Percentiles rank a stretch among this genome's conserved stretches.
phyloP scores from a whole-genome alignment of 2,113 vertebrate species.

The Lanius collurio region DNA sequence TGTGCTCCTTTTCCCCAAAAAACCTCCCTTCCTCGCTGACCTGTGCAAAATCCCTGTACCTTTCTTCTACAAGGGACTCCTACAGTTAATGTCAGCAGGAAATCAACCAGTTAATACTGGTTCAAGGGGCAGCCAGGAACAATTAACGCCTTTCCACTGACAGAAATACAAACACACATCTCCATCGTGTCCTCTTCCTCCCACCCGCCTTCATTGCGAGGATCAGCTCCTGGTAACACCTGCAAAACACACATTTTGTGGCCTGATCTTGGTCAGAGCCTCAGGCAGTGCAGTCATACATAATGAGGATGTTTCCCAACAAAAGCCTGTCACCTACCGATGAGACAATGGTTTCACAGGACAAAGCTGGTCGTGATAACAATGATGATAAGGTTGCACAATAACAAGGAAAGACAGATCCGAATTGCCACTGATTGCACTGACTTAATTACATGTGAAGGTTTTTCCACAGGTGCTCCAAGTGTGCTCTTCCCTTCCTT shows the following conservation, averaged over 20 bases:
- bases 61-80: background rate
- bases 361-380: background rate
- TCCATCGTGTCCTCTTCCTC: background rate
- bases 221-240: background rate
- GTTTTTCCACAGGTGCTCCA: background rate
- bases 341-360: conserved; percentile 43
- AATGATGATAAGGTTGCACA: background rate
- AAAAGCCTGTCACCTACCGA: background rate
- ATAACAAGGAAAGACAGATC: background rate
- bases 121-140: background rate
- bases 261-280: background rate
- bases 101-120: background rate
- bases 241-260: background rate
- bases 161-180: background rate
- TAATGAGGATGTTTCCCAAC: conserved; percentile 12
- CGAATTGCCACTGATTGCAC: background rate
- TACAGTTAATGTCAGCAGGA: rapidly evolving
- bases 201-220: background rate
- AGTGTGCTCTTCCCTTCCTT: background rate
- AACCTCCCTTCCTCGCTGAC: background rate
- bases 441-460: background rate
- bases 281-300: background rate
- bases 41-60: background rate
- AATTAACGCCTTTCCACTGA: background rate
- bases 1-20: background rate